Percentiles rank a stretch among this genome's conserved stretches.
These are phyloP conservation scores for Cotesia glomerata DNA, from an alignment of 1,140 invertebrate genomes.

Conservation along the genomic window DNA sequence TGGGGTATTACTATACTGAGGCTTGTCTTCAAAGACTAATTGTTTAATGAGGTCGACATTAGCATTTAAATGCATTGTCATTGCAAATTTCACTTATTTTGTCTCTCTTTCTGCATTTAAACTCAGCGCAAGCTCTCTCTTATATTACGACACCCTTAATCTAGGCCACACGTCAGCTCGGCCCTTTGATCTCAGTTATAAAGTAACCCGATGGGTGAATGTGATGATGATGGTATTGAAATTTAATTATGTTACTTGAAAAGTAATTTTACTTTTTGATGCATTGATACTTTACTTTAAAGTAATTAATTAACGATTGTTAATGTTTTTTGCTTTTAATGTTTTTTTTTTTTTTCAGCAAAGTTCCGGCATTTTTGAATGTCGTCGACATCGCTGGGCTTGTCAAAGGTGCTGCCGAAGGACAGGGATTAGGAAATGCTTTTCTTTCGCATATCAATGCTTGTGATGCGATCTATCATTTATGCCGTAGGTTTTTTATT, in stretches of 20 bases:
- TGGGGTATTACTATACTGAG: slow-evolving; percentile 33
- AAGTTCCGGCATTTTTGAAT: slow-evolving; percentile 96
- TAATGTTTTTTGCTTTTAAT: slow-evolving; percentile 17
- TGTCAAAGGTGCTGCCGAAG: slow-evolving; percentile 97
- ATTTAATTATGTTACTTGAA: background rate
- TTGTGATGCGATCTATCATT: slow-evolving; percentile 98
- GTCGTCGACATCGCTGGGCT: slow-evolving; percentile 98
- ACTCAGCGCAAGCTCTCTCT: slow-evolving; percentile 21
- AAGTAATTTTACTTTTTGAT: background rate
- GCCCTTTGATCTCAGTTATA: slow-evolving; percentile 35
- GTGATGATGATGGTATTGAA: background rate
- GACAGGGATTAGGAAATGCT: slow-evolving; percentile 97
- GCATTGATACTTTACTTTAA: background rate
- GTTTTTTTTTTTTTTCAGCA: slow-evolving; percentile 68
- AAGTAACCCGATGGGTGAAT: slow-evolving; percentile 5
- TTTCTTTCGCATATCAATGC: slow-evolving; percentile 98
- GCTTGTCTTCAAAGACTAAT: slow-evolving; percentile 56
- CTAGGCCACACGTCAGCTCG: slow-evolving; percentile 22
- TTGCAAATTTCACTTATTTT: slow-evolving; percentile 20
- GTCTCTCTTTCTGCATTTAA: no score
- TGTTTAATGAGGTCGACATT: slow-evolving; percentile 57
- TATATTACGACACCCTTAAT: slow-evolving; percentile 16
- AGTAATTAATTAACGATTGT: background rate
- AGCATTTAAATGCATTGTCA: slow-evolving; percentile 57
- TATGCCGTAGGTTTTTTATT: slow-evolving; percentile 81